Conservation (phyloP, 2,113 vertebrate genomes). For the Puffinus mauretanicus region DNA sequence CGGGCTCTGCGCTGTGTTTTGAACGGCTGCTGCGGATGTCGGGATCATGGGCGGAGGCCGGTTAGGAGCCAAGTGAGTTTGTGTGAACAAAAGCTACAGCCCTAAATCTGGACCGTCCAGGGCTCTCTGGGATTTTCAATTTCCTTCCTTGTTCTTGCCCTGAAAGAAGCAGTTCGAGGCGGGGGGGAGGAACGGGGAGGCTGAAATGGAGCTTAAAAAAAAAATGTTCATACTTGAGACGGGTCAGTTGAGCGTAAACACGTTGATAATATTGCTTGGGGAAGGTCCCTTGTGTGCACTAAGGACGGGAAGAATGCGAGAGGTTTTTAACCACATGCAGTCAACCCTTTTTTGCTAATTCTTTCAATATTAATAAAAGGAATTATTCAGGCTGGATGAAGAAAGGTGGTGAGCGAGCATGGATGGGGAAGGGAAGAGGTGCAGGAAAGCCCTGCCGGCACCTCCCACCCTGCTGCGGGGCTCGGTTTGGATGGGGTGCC, state of each 20-base stretch:
- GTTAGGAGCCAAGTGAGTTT: slow-evolving; percentile 80
- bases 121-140: slow-evolving; percentile 78
- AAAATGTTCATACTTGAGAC: background rate
- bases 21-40: slow-evolving; percentile 80
- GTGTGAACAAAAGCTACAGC: slow-evolving; percentile 88
- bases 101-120: slow-evolving; percentile 84
- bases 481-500: background rate
- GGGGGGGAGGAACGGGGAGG: too few species aligned
- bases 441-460: background rate
- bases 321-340: background rate
- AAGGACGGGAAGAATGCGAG: background rate
- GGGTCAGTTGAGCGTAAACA: slow-evolving; percentile 11
- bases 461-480: background rate
- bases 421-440: background rate
- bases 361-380: background rate
- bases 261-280: background rate
- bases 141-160: slow-evolving; percentile 94
- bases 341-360: background rate
- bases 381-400: background rate
- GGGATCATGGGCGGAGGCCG: slow-evolving; percentile 87
- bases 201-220: slow-evolving; percentile 6
- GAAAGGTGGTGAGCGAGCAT: background rate
- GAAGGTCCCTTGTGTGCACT: slow-evolving; percentile 9
- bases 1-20: slow-evolving; percentile 71
- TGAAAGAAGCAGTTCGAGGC: slow-evolving; percentile 73